Conservation (phyloP, 2,888 invertebrate genomes). For the Tenodera sinensis region DNA sequence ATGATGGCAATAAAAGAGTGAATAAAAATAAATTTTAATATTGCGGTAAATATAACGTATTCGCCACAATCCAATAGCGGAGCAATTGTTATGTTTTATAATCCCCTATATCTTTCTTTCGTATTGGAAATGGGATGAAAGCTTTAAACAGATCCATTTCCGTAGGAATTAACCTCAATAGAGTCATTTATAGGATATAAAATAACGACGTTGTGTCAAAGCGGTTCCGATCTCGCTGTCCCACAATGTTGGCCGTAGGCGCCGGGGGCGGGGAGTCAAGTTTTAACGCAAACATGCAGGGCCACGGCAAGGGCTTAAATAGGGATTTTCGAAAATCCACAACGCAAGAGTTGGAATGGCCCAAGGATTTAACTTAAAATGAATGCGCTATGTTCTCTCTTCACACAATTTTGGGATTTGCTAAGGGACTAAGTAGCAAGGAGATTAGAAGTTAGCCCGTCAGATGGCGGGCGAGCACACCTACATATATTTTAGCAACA, state of each 20-base stretch:
- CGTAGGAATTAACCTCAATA: not conserved
- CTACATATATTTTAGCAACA: not conserved
- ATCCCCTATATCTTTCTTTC: not conserved
- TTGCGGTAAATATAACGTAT: not conserved
- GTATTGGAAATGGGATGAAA: not conserved
- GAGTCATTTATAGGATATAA: not conserved
- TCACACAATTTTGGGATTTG: conserved; percentile 3
- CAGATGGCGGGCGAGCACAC: not conserved
- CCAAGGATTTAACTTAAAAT: not conserved
- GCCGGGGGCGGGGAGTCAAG: not conserved
- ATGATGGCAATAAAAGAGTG: not conserved
- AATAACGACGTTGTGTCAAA: not conserved
- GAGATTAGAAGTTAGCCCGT: not conserved
- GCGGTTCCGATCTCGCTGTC: not conserved
- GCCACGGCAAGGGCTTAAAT: conserved; percentile 4
- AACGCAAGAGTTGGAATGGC: not conserved
- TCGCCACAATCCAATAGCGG: not conserved
- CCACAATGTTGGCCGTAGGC: not conserved
- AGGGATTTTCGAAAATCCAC: conserved; percentile 11
- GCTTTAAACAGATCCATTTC: not conserved
- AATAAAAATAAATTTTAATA: not conserved
- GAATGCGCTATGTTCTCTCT: not conserved
- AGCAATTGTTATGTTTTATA: not conserved
- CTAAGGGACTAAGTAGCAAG: not conserved
- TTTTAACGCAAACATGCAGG: conserved; percentile 2